Conservation (phyloP, 2,113 vertebrate species). For the Toxotes chatareus region DNA sequence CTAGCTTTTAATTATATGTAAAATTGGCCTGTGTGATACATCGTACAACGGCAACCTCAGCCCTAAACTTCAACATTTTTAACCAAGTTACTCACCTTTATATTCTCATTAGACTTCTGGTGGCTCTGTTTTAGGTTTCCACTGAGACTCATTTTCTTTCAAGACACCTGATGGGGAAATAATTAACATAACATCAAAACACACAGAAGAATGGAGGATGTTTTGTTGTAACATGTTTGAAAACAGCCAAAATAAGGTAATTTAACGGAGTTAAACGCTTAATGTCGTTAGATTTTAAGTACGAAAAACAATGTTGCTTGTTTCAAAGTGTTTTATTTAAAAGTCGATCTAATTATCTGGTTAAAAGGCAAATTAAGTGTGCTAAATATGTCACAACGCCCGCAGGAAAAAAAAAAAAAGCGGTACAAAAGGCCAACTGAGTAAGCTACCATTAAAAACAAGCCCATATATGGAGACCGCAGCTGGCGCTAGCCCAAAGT, state of each 20-base stretch:
- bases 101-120: conserved; percentile 74
- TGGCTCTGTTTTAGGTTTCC: conserved; percentile 79
- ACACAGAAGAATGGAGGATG: neutral
- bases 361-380: neutral
- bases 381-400: neutral
- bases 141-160: conserved; percentile 79
- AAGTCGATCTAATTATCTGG: neutral
- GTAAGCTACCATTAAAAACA: neutral
- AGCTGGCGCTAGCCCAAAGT: fast-evolving
- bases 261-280: neutral
- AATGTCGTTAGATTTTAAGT: neutral
- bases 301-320: fast-evolving
- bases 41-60: neutral
- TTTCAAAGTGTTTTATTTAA: neutral
- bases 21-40: neutral
- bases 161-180: neutral
- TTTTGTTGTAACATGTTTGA: neutral
- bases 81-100: conserved; percentile 80
- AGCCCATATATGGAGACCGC: fast-evolving
- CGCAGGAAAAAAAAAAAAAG: neutral
- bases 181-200: neutral
- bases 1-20: no score
- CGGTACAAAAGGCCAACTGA: neutral
- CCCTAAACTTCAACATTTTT: neutral
- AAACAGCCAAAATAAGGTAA: neutral